phyloP scores from a whole-genome alignment of 2,888 invertebrate species.

The Rotaria sp. region DNA sequence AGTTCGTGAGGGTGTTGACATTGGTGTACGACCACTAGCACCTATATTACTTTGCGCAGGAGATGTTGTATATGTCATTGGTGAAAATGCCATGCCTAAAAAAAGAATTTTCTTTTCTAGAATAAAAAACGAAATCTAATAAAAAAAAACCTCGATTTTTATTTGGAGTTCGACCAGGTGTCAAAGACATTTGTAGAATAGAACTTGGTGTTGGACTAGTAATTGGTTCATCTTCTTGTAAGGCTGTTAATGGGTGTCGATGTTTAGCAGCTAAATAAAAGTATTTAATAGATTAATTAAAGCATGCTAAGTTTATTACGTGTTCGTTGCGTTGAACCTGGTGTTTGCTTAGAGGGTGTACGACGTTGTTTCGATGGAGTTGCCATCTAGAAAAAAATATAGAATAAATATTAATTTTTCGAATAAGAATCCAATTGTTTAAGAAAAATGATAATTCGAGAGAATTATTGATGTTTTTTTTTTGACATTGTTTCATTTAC shows the following conservation, averaged over 20 bases:
- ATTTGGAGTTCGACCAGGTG: not conserved
- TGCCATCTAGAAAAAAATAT: not conserved
- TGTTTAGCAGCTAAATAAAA: not conserved
- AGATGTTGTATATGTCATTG: not conserved
- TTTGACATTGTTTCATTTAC: not conserved
- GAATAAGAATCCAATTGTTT: not conserved
- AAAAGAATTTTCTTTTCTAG: not conserved
- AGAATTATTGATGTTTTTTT: not conserved
- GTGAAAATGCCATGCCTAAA: not conserved
- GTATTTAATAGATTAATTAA: not conserved
- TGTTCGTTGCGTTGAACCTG: not conserved
- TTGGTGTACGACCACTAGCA: not conserved
- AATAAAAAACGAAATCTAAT: not conserved
- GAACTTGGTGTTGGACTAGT: not conserved
- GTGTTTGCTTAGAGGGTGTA: not conserved
- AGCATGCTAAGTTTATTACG: not conserved
- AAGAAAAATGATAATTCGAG: not conserved
- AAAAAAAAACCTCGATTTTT: not conserved
- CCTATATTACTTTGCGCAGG: not conserved
- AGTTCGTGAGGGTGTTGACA: conserved; percentile 5
- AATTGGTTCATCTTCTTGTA: conserved; percentile 5
- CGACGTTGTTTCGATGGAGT: conserved; percentile 22
- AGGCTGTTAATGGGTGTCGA: conserved; percentile 1
- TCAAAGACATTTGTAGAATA: not conserved
- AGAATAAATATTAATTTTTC: too few relatives aligned